A percentile compares a stretch with the other conserved stretches of the same genome.
Evolutionary conservation across 2,797 vertebrate genomes (phyloP).

Genomic region (Denticeps clupeoides): DNA sequence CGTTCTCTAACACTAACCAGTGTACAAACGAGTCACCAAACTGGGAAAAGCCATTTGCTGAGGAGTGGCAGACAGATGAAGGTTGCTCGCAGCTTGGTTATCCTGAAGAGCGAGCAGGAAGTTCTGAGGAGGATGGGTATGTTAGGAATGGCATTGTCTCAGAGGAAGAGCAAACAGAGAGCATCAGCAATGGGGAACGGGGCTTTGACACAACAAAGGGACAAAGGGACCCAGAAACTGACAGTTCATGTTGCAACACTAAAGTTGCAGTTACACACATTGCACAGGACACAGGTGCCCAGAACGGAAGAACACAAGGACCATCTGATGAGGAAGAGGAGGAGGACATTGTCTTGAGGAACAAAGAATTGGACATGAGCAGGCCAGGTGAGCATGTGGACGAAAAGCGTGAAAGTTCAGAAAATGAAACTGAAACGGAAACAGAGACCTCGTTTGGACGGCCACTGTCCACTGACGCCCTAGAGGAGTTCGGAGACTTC

Average conservation of each 20-base stretch:
- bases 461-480: conserved; percentile 49
- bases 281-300: conserved; percentile 9
- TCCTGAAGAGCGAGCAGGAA: conserved; percentile 29
- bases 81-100: conserved; percentile 26
- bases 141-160: no score
- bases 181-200: conserved; percentile 40
- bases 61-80: not conserved
- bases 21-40: conserved; percentile 31
- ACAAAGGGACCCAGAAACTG: conserved; percentile 30
- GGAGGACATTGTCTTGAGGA: conserved; percentile 27
- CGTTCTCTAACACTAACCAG: conserved; percentile 62
- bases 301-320: conserved; percentile 28
- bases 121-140: conserved; percentile 36
- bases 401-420: conserved; percentile 32
- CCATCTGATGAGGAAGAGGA: conserved; percentile 16
- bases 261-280: conserved; percentile 17
- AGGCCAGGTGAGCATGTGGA: conserved; percentile 32
- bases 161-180: no score
- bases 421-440: conserved; percentile 40
- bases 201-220: conserved; percentile 12
- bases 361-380: no score
- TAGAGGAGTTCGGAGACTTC: conserved; percentile 74
- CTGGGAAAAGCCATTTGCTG: conserved; percentile 13
- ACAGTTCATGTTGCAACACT: conserved; percentile 11
- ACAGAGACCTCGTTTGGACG: conserved; percentile 52